phyloP scores from a whole-genome alignment of 2,797 vertebrate species.

The Pterois miles region DNA sequence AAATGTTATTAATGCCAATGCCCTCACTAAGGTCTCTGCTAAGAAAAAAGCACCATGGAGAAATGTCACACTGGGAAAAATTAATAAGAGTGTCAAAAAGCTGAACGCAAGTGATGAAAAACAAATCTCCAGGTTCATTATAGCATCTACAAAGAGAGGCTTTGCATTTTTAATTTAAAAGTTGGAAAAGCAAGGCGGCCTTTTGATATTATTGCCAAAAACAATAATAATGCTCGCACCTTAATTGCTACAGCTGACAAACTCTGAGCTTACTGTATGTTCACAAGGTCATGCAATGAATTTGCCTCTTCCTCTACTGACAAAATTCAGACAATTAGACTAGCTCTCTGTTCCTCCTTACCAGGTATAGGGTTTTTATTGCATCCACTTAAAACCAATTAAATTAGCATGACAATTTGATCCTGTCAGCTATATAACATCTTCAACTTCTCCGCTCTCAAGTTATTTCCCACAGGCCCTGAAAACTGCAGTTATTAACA shows the following conservation, averaged over 20 bases:
- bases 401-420: neutral
- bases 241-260: neutral
- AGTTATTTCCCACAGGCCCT: neutral
- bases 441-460: neutral
- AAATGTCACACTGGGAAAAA: neutral
- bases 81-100: neutral
- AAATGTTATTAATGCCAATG: neutral
- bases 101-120: neutral
- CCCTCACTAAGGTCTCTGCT: neutral
- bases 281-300: neutral
- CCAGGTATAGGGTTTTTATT: neutral
- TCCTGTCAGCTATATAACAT: neutral
- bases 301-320: neutral
- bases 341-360: too few species aligned
- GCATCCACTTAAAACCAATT: neutral
- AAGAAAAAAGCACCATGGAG: neutral
- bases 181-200: neutral
- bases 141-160: neutral
- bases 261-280: neutral
- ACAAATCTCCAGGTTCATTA: neutral
- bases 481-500: neutral
- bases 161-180: neutral
- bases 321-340: neutral
- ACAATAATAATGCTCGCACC: neutral
- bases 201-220: neutral